phyloP scores from a whole-genome alignment of 2,888 invertebrate genomes.

The Sphaerophoria rueppellii region DNA sequence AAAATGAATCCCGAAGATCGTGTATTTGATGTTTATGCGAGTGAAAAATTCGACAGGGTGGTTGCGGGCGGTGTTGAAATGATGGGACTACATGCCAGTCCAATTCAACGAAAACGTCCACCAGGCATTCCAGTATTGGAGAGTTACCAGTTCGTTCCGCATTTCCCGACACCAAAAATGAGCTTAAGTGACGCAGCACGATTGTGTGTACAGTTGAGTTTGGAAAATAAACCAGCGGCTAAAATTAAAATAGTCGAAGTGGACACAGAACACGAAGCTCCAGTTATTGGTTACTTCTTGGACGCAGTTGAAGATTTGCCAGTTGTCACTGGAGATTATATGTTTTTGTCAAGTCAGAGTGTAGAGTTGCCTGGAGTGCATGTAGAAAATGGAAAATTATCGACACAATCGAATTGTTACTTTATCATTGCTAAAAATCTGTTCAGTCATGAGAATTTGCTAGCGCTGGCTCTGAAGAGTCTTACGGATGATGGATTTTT shows the following conservation, averaged over 20 bases:
- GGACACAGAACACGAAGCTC: constrained; percentile 83
- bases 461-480: constrained; percentile 82
- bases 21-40: constrained; percentile 78
- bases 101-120: constrained; percentile 87
- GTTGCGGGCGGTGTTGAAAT: constrained; percentile 90
- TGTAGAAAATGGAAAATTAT: constrained; percentile 85
- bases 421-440: constrained; percentile 78
- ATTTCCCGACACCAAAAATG: constrained; percentile 80
- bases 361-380: constrained; percentile 83
- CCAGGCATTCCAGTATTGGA: constrained; percentile 90
- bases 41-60: constrained; percentile 78
- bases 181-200: constrained; percentile 83
- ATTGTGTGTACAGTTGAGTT: constrained; percentile 86
- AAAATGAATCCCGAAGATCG: constrained; percentile 79
- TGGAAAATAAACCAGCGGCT: constrained; percentile 87
- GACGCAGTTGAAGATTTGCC: constrained; percentile 87
- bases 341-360: constrained; percentile 82
- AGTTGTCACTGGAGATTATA: constrained; percentile 86
- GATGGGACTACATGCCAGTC: constrained; percentile 89
- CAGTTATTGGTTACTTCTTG: constrained; percentile 84
- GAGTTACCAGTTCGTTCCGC: constrained; percentile 88
- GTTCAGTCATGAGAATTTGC: constrained; percentile 76
- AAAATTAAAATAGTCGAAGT: constrained; percentile 86
- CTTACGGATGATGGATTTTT: constrained; percentile 85
- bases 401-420: constrained; percentile 78